phyloP scores from a whole-genome alignment of 2,113 vertebrate genomes.

The Dascyllus trimaculatus region DNA sequence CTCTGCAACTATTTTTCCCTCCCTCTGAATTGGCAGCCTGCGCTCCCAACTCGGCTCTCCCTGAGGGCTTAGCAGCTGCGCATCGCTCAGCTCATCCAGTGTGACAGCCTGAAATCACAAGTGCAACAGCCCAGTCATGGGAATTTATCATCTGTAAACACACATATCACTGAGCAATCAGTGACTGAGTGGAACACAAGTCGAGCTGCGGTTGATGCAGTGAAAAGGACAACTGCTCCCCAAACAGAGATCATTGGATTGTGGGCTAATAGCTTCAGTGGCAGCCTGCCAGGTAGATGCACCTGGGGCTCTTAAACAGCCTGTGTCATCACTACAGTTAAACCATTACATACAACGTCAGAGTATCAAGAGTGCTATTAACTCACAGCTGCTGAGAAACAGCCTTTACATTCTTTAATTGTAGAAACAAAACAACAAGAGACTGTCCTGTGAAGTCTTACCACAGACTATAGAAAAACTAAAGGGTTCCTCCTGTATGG shows the following conservation, averaged over 20 bases:
- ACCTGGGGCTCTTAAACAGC: conserved; percentile 63
- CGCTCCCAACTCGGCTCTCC: conserved; percentile 73
- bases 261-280: conserved; percentile 60
- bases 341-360: conserved; percentile 21
- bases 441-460: background rate
- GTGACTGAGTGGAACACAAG: conserved; percentile 58
- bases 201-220: conserved; percentile 41
- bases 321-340: conserved; percentile 38
- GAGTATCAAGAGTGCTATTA: conserved; percentile 18
- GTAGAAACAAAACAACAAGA: background rate
- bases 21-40: conserved; percentile 83
- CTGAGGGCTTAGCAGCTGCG: conserved; percentile 84
- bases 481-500: too few relatives aligned
- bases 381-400: conserved; percentile 40
- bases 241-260: conserved; percentile 54
- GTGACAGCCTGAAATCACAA: conserved; percentile 74
- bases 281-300: conserved; percentile 71
- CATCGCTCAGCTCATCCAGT: conserved; percentile 80
- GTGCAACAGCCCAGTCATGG: conserved; percentile 67
- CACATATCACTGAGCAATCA: conserved; percentile 72
- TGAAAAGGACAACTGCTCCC: conserved; percentile 63
- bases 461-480: background rate
- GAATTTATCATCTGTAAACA: conserved; percentile 66
- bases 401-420: background rate
- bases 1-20: conserved; percentile 81